These are phyloP conservation scores for Psammodynastes pulverulentus DNA, from an alignment of 2,113 vertebrate species.

Conservation along the genomic window DNA sequence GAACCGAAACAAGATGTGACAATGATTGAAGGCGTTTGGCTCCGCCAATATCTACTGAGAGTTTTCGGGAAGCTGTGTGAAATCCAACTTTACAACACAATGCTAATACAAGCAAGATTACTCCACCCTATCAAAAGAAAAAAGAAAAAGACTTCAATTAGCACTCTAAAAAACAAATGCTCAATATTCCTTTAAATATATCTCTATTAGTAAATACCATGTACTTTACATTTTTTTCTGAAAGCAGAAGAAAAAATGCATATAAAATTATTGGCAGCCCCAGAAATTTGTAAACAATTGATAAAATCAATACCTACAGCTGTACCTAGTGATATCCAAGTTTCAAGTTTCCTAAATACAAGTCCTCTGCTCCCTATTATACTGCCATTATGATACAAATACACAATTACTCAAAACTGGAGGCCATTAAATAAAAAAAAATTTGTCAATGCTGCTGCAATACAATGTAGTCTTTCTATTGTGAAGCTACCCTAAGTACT, in stretches of 20 bases:
- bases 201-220: not conserved
- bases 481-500: not conserved
- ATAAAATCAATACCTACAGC: not conserved
- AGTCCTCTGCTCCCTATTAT: not conserved
- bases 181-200: not conserved
- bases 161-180: not conserved
- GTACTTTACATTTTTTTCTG: not conserved
- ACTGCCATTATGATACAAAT: not conserved
- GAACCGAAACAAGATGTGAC: conserved; percentile 85
- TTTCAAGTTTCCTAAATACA: not conserved
- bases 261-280: not conserved
- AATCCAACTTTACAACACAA: conserved; percentile 93
- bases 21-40: conserved; percentile 91
- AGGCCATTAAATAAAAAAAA: not conserved
- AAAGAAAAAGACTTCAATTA: not conserved
- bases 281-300: not conserved
- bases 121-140: conserved; percentile 79
- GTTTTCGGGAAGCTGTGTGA: conserved; percentile 87
- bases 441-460: not conserved
- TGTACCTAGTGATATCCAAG: not conserved
- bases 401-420: not conserved
- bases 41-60: conserved; percentile 91
- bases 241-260: not conserved
- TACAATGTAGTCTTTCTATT: not conserved
- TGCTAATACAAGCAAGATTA: conserved; percentile 87